Conservation (phyloP, 2,797 vertebrate genomes). For the Pseudochromis fuscus region DNA sequence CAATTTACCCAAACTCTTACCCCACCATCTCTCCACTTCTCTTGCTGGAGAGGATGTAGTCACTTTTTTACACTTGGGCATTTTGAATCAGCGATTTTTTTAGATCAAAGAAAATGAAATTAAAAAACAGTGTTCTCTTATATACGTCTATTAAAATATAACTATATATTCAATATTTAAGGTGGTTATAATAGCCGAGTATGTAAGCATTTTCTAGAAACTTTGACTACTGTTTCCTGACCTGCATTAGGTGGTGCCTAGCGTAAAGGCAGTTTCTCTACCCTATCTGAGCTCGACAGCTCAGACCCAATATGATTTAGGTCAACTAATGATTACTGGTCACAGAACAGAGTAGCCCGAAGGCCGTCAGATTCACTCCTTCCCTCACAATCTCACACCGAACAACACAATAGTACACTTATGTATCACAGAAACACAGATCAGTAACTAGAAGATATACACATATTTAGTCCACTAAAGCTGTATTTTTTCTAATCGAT, state of each 20-base stretch:
- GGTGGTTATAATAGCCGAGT: constrained; percentile 91
- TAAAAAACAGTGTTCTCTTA: constrained; percentile 90
- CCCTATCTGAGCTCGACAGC: constrained; percentile 76
- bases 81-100: constrained; percentile 90
- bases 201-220: constrained; percentile 92
- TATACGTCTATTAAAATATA: constrained; percentile 90
- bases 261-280: constrained; percentile 81
- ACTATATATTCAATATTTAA: constrained; percentile 91
- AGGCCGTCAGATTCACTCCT: constrained; percentile 69
- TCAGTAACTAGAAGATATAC: constrained; percentile 65
- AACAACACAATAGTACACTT: constrained; percentile 68
- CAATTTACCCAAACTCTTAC: constrained; percentile 87
- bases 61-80: constrained; percentile 90
- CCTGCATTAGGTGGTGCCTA: constrained; percentile 85
- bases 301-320: constrained; percentile 78
- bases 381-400: constrained; percentile 69
- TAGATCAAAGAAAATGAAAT: constrained; percentile 87
- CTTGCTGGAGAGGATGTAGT: constrained; percentile 85
- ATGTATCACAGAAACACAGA: constrained; percentile 69
- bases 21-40: constrained; percentile 82
- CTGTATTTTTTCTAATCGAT: constrained; percentile 68
- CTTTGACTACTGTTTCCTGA: constrained; percentile 90
- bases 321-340: constrained; percentile 74
- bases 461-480: constrained; percentile 69
- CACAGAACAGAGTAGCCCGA: constrained; percentile 75